Evolutionary conservation across 2,888 invertebrate species (phyloP), one percentile per base, ranked within the genome.

Genomic region (Choreutis nemorana): DNA sequence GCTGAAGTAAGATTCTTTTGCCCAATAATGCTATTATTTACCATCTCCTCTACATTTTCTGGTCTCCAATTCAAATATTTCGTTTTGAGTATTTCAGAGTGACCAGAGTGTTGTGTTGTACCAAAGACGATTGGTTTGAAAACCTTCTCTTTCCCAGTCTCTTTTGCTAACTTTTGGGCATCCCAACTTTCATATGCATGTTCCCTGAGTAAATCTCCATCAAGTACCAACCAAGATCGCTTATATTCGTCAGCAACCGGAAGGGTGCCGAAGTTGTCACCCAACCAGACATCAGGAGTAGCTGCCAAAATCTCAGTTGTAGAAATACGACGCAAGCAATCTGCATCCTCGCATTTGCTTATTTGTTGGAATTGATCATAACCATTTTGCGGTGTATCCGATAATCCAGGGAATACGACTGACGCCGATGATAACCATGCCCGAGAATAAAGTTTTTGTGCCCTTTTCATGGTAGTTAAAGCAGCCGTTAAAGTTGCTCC

Each of bases 401-500:
- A 60, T 33, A 83, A 83, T 1, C 86, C 86, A 0, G 91, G 91
- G 45, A 86, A 88, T 24, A 88, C 81, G 0, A 88, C 86, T 1
- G 90, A 86, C 1, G 90, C 83, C 2, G 91, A 91, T 0, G 91
- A 86, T 1, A 91, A 83, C 93, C 93, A 93, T 3, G 87, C 89
- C 28, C 87, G 75, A 0, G 87, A 75, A 49, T 92, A 94, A 3
- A 92, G 71, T 26, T 83, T 84, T 29, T 85, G 83, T 2, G 85
- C 75, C 31, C 82, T 41, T 58, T 71, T 7, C 75, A 83, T 57
- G 39, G 87, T 65, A 50, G 86, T 83, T 22, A 94, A 65, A 0
- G 91, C 89, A 1, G 91, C 87, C 0, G 91, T 89, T 8, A 94
- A 63, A 0, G 93, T 93, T 1, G 89, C 94, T 1, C 94, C 94